A percentile compares a stretch with the other conserved stretches of the same genome.
phyloP scores from a whole-genome alignment of 2,113 vertebrate species.

The Neofelis nebulosa region DNA sequence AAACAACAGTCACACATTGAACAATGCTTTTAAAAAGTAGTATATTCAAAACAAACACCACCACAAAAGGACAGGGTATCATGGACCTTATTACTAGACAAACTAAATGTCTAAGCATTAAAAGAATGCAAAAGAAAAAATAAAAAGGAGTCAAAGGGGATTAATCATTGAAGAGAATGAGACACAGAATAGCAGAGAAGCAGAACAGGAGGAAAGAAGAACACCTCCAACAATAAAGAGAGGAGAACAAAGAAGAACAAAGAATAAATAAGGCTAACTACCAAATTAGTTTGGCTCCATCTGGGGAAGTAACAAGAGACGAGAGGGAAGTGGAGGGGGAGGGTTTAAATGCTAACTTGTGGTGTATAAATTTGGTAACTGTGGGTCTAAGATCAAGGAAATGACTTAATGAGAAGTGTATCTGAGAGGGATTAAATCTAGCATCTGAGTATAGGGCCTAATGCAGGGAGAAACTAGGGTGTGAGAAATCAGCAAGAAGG shows the following conservation, averaged over 20 bases:
- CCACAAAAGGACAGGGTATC: neutral
- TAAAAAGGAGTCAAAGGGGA: neutral
- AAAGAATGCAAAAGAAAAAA: neutral
- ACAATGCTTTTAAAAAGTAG: neutral
- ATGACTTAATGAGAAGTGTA: neutral
- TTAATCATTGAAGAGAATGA: neutral
- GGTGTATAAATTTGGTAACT: neutral
- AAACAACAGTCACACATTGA: neutral
- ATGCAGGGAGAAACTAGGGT: neutral
- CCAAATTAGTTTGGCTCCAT: neutral
- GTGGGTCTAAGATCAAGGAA: neutral
- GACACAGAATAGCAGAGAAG: neutral
- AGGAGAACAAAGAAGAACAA: neutral
- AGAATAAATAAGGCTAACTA: neutral
- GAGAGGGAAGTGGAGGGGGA: neutral
- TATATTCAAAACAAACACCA: neutral
- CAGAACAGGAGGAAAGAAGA: neutral
- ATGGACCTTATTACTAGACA: neutral
- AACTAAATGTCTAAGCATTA: neutral
- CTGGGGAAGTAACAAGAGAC: neutral
- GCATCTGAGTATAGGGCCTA: neutral
- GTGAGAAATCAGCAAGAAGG: neutral
- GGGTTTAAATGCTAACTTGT: neutral
- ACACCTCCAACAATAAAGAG: neutral
- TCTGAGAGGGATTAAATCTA: neutral